phyloP scores from a whole-genome alignment of 2,797 vertebrate species.

The Iguana delicatissima region DNA sequence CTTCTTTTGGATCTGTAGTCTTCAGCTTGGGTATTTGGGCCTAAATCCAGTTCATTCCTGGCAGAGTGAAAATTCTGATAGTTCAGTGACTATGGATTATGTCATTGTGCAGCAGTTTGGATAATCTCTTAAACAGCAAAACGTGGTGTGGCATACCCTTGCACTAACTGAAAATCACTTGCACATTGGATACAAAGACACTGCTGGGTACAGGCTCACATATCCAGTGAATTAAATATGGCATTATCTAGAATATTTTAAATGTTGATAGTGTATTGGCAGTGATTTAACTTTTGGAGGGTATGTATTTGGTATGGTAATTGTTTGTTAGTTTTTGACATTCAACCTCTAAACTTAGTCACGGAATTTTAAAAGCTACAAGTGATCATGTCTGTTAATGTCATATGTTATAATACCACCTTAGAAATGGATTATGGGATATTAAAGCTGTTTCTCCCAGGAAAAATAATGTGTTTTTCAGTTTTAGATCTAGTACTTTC shows the following conservation, averaged over 20 bases:
- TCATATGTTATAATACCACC: neutral
- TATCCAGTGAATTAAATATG: neutral
- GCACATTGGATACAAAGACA: too few species aligned
- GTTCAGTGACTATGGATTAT: too few species aligned
- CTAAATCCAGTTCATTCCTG: too few species aligned
- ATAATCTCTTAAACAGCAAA: too few species aligned
- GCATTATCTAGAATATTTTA: neutral
- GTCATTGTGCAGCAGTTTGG: too few species aligned
- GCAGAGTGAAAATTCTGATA: too few species aligned
- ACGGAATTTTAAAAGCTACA: neutral
- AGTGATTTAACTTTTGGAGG: neutral
- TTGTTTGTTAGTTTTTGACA: neutral
- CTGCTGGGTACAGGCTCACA: neutral
- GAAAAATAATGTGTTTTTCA: neutral
- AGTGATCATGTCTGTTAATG: neutral
- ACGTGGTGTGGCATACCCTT: neutral
- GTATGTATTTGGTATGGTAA: neutral
- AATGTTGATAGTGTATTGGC: neutral
- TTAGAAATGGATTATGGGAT: neutral
- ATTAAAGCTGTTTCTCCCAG: neutral
- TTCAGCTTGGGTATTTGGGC: neutral
- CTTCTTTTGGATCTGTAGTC: neutral
- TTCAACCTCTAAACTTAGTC: neutral
- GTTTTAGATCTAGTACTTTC: neutral
- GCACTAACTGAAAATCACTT: neutral